phyloP scores from a whole-genome alignment of 2,888 invertebrate genomes.

The Apodemia zela region DNA sequence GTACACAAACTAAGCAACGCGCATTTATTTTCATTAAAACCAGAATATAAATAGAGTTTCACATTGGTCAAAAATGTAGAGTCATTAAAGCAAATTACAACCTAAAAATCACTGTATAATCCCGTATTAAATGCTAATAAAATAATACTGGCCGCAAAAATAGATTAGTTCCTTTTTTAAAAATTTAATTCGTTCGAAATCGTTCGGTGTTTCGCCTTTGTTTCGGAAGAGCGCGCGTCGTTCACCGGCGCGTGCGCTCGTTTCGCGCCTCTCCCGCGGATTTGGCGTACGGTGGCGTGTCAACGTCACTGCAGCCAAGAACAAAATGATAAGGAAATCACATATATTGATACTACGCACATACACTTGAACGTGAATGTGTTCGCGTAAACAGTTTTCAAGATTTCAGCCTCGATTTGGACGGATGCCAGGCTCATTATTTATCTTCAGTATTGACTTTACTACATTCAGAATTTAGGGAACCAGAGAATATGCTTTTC shows the following conservation, averaged over 20 bases:
- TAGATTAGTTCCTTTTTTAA: conserved; percentile 16
- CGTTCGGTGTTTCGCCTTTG: conserved; percentile 58
- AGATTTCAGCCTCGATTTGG: conserved; percentile 40
- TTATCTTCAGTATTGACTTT: neutral
- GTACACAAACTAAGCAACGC: conserved; percentile 18
- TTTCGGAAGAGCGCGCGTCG: conserved; percentile 45
- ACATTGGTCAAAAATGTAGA: conserved; percentile 40
- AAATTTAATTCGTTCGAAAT: conserved; percentile 56
- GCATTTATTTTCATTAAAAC: conserved; percentile 11
- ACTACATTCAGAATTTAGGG: conserved; percentile 4
- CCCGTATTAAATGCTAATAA: conserved; percentile 6
- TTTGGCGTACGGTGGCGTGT: conserved; percentile 51
- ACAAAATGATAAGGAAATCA: conserved; percentile 71
- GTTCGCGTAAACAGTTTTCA: conserved; percentile 44
- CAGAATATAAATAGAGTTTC: conserved; percentile 34
- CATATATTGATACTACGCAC: conserved; percentile 57
- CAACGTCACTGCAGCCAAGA: conserved; percentile 58
- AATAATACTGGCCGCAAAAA: conserved; percentile 16
- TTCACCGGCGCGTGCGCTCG: conserved; percentile 38
- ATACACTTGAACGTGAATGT: conserved; percentile 45
- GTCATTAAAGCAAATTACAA: conserved; percentile 3
- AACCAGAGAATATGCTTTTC: neutral
- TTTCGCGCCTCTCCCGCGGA: conserved; percentile 38
- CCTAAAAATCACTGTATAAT: neutral
- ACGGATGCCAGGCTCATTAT: conserved; percentile 24